Conservation (phyloP, 2,797 vertebrate genomes). For the Crenuchus spilurus region DNA sequence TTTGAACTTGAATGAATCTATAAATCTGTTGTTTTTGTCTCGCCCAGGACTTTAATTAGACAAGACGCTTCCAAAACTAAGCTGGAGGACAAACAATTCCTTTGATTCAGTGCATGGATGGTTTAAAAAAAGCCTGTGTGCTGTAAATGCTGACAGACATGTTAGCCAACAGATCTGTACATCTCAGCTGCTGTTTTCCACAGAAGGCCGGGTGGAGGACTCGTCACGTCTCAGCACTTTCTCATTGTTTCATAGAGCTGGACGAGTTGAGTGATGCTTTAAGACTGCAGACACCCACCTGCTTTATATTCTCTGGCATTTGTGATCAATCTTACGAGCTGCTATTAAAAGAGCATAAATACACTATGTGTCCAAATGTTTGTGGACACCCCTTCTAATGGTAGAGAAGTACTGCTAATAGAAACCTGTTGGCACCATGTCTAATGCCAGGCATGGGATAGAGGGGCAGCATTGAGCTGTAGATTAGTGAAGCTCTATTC, state of each 20-base stretch:
- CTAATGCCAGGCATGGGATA: too few species aligned
- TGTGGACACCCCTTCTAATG: too few species aligned
- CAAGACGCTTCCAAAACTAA: constrained; percentile 22
- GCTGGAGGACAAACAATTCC: constrained; percentile 16
- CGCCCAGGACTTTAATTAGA: constrained; percentile 3
- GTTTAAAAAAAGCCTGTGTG: neutral
- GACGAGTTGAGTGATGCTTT: neutral
- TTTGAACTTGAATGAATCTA: constrained; percentile 25
- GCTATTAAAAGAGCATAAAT: too few species aligned
- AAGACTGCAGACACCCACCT: constrained; percentile 24
- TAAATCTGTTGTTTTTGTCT: constrained; percentile 15
- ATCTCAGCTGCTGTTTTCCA: constrained; percentile 17
- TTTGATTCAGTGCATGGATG: neutral
- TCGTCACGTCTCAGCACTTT: neutral
- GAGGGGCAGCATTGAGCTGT: too few species aligned
- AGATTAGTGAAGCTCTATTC: too few species aligned
- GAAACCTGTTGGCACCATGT: too few species aligned
- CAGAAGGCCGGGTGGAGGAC: neutral
- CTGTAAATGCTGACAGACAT: neutral
- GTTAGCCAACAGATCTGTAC: neutral
- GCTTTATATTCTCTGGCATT: constrained; percentile 21
- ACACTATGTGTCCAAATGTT: too few species aligned
- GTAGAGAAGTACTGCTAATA: too few species aligned
- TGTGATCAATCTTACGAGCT: constrained; percentile 7
- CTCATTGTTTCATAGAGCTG: constrained; percentile 5